phyloP scores from a whole-genome alignment of 2,113 vertebrate genomes.

The Prinia subflava region DNA sequence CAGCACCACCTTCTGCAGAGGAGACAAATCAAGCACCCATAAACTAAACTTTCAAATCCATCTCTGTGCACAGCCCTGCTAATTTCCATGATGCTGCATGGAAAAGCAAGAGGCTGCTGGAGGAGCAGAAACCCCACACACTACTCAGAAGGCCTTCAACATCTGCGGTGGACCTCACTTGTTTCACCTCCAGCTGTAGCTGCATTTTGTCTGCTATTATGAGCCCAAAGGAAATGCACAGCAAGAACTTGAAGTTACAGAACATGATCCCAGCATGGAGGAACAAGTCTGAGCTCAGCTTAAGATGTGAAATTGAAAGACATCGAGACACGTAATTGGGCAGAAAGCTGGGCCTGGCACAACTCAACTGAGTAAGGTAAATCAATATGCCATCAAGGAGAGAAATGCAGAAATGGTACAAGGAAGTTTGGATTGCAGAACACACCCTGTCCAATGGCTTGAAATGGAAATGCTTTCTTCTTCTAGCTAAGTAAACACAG shows the following conservation, averaged over 20 bases:
- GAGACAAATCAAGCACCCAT: neutral
- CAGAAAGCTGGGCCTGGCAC: neutral
- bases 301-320: neutral
- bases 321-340: neutral
- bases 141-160: neutral
- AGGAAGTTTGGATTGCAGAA: neutral
- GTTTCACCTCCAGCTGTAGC: neutral
- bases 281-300: neutral
- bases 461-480: neutral
- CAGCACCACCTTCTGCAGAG: neutral
- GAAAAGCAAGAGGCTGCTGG: neutral
- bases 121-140: rapidly evolving
- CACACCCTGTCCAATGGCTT: neutral
- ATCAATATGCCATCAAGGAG: conserved; percentile 2
- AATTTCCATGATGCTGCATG: neutral
- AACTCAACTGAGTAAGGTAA: neutral
- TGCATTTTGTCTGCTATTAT: neutral
- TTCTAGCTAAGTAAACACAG: neutral
- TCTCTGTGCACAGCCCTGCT: neutral
- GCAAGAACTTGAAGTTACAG: neutral
- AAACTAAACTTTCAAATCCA: neutral
- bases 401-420: neutral
- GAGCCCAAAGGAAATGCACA: neutral
- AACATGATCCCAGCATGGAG: neutral
- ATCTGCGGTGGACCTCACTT: rapidly evolving